Evolutionary conservation across 2,888 invertebrate species (phyloP).

Genomic region (Calliopum simillimum): DNA sequence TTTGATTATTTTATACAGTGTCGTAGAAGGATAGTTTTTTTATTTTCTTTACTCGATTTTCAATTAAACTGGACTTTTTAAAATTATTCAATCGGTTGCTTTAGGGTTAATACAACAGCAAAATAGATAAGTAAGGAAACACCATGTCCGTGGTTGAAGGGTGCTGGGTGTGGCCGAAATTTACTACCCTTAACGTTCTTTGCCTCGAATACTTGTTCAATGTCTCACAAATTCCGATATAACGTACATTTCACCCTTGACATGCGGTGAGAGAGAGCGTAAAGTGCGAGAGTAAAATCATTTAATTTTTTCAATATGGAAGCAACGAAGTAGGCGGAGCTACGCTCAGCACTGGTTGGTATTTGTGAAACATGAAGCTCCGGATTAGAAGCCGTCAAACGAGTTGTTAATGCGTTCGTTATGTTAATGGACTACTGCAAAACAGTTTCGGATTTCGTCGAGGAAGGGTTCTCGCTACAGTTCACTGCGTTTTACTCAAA

Average conservation of each 20-base stretch:
- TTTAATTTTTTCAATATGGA: slow-evolving; percentile 48
- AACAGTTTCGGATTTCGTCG: slow-evolving; percentile 65
- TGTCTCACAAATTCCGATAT: background rate
- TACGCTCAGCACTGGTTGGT: slow-evolving; percentile 5
- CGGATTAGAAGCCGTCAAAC: slow-evolving; percentile 46
- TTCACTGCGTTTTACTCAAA: background rate
- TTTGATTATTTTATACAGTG: too few relatives aligned
- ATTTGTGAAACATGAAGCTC: slow-evolving; percentile 44
- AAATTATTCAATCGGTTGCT: too few relatives aligned
- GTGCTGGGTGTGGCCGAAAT: background rate
- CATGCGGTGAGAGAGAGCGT: background rate
- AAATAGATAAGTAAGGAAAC: background rate
- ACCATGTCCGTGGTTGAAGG: slow-evolving; percentile 12
- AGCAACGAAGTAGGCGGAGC: slow-evolving; percentile 50
- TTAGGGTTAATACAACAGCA: too few relatives aligned
- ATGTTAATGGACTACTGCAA: slow-evolving; percentile 50
- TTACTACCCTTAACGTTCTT: background rate
- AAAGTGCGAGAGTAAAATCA: slow-evolving; percentile 12
- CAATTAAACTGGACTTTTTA: too few relatives aligned
- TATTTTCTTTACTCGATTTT: too few relatives aligned
- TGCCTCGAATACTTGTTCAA: too few relatives aligned
- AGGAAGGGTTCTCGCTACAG: slow-evolving; percentile 53
- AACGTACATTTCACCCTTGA: background rate
- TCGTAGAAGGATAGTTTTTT: too few relatives aligned
- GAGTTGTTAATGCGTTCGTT: slow-evolving; percentile 46